These are phyloP conservation scores for Enoplosus armatus DNA, from an alignment of 2,797 vertebrate species.

Conservation along the genomic window DNA sequence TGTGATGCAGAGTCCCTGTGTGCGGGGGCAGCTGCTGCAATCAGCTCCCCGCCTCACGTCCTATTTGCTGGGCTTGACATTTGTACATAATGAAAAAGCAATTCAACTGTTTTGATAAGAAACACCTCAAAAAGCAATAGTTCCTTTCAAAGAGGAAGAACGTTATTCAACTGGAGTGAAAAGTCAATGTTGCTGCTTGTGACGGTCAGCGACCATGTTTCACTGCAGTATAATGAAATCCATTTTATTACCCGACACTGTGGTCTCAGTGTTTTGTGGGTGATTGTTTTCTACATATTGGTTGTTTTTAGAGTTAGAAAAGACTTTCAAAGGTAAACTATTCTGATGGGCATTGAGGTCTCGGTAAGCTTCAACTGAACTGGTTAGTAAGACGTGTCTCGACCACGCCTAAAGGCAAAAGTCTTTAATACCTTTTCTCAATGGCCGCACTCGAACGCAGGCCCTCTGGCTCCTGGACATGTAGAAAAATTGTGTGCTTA, in stretches of 20 bases:
- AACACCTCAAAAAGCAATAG: constrained; percentile 14
- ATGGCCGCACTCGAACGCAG: too few relatives aligned
- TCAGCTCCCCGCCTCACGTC: constrained; percentile 52
- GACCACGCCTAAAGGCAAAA: too few relatives aligned
- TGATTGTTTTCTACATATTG: too few relatives aligned
- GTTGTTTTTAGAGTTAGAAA: too few relatives aligned
- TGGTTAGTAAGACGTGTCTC: too few relatives aligned
- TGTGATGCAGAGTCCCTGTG: constrained; percentile 34
- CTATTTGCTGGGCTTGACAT: constrained; percentile 50
- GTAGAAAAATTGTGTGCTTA: not conserved
- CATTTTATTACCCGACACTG: not conserved
- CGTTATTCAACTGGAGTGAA: constrained; percentile 21
- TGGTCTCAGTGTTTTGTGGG: too few relatives aligned
- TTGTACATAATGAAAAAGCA: constrained; percentile 61
- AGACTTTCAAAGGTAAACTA: too few relatives aligned
- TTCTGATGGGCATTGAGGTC: too few relatives aligned
- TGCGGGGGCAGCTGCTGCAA: constrained; percentile 53
- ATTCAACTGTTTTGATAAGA: constrained; percentile 58
- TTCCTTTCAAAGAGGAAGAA: constrained; percentile 26
- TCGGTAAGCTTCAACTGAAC: too few relatives aligned
- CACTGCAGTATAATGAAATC: not conserved
- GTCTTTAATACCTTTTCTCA: not conserved
- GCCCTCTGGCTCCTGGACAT: not conserved
- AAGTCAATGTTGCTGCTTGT: constrained; percentile 4
- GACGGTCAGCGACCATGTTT: not conserved